A percentile compares a stretch with the other conserved stretches of the same genome.
phyloP scores from a whole-genome alignment of 2,888 invertebrate species.

The Epinotia nisella region DNA sequence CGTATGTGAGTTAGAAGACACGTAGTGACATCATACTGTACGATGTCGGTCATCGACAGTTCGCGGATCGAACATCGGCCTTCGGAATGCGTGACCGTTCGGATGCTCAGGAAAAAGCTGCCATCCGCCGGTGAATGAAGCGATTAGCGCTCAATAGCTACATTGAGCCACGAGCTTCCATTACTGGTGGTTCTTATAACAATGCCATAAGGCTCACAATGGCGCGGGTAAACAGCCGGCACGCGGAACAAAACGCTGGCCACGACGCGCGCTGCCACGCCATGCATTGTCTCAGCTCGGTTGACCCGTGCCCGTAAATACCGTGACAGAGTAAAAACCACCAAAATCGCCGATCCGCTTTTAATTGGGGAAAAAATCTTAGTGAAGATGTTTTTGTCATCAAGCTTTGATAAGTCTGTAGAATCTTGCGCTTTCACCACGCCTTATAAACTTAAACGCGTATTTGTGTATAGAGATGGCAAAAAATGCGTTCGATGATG shows the following conservation, averaged over 20 bases:
- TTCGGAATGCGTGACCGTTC: conserved; percentile 83
- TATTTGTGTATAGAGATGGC: conserved; percentile 23
- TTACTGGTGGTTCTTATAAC: conserved; percentile 16
- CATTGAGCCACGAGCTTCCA: conserved; percentile 38
- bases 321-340: conserved; percentile 65
- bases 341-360: conserved; percentile 64
- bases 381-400: conserved; percentile 62
- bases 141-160: conserved; percentile 81
- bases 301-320: conserved; percentile 84
- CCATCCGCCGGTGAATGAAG: conserved; percentile 78
- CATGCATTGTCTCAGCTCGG: conserved; percentile 78
- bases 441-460: conserved; percentile 34
- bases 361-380: conserved; percentile 77
- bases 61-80: conserved; percentile 53
- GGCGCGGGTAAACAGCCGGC: conserved; percentile 60
- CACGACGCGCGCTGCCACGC: conserved; percentile 72
- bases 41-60: conserved; percentile 61
- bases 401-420: conserved; percentile 53
- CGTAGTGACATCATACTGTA: conserved; percentile 61
- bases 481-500: conserved; percentile 15
- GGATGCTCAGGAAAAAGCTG: conserved; percentile 74
- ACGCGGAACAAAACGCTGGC: conserved; percentile 76
- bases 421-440: conserved; percentile 43
- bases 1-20: neutral
- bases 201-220: conserved; percentile 26